These are phyloP conservation scores for Eretmodus cyanostictus DNA, from an alignment of 2,113 vertebrate genomes.

Conservation along the genomic window DNA sequence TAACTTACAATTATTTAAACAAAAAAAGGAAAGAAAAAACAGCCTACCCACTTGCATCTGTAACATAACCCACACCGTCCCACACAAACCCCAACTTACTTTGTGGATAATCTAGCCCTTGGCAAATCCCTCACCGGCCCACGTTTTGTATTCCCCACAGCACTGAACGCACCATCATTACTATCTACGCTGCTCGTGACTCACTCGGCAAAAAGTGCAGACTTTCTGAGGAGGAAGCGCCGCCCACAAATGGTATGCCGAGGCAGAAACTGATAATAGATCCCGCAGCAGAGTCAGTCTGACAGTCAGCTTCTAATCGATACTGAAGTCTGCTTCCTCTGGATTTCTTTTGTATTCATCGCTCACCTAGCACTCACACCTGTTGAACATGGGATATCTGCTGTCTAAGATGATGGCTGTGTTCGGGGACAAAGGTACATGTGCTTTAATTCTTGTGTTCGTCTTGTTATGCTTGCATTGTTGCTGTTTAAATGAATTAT, in stretches of 20 bases:
- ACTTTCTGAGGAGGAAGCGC: background rate
- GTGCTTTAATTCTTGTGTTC: background rate
- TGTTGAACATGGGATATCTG: conserved; percentile 65
- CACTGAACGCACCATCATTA: background rate
- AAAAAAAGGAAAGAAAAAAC: background rate
- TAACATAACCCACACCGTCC: background rate
- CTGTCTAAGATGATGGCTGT: conserved; percentile 73
- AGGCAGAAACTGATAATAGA: background rate
- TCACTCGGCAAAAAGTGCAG: background rate
- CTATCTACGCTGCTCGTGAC: background rate
- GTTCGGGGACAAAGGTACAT: conserved; percentile 72
- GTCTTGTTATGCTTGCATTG: background rate
- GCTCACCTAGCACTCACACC: background rate
- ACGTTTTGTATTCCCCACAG: background rate
- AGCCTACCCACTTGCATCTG: accelerated
- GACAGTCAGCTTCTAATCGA: background rate
- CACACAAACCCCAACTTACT: background rate
- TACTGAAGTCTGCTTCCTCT: background rate
- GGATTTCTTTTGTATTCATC: background rate
- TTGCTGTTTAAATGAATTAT: background rate
- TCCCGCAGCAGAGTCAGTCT: background rate
- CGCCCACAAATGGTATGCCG: background rate
- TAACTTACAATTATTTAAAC: background rate
- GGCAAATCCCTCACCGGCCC: background rate
- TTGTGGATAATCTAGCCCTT: background rate